phyloP scores from a whole-genome alignment of 2,888 invertebrate genomes.

The Drosophila melanosoma region DNA sequence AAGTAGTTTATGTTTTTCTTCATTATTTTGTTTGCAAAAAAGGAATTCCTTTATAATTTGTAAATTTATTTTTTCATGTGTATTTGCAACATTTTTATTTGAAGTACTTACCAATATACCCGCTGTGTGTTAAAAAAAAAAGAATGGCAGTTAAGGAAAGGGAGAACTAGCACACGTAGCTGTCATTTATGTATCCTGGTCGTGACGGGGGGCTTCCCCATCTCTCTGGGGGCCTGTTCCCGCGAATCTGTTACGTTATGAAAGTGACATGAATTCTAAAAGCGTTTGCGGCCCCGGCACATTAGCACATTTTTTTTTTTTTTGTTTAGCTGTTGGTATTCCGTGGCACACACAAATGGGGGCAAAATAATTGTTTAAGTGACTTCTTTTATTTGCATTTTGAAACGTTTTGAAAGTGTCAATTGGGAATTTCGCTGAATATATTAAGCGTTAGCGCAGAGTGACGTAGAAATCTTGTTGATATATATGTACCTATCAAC shows the following conservation, averaged over 20 bases:
- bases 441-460: slow-evolving; percentile 42
- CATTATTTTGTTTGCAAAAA: no score
- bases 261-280: slow-evolving; percentile 81
- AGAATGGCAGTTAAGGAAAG: slow-evolving; percentile 11
- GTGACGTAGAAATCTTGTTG: background rate
- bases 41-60: background rate
- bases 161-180: slow-evolving; percentile 58
- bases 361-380: slow-evolving; percentile 75
- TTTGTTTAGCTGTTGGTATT: slow-evolving; percentile 23
- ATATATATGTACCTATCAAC: background rate
- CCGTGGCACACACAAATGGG: slow-evolving; percentile 58
- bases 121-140: background rate
- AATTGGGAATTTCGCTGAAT: slow-evolving; percentile 60
- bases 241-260: slow-evolving; percentile 69
- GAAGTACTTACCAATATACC: background rate
- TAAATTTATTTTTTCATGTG: background rate
- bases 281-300: slow-evolving; percentile 71
- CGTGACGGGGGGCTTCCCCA: slow-evolving; percentile 10
- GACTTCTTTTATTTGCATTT: slow-evolving; percentile 79
- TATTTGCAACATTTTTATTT: background rate
- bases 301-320: slow-evolving; percentile 58
- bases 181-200: slow-evolving; percentile 58
- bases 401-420: slow-evolving; percentile 51
- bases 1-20: background rate
- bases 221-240: slow-evolving; percentile 59